Percentiles rank a stretch among this genome's conserved stretches.
These are phyloP conservation scores for Trematocara marginatum DNA, from an alignment of 2,113 vertebrate species.

Conservation along the genomic window DNA sequence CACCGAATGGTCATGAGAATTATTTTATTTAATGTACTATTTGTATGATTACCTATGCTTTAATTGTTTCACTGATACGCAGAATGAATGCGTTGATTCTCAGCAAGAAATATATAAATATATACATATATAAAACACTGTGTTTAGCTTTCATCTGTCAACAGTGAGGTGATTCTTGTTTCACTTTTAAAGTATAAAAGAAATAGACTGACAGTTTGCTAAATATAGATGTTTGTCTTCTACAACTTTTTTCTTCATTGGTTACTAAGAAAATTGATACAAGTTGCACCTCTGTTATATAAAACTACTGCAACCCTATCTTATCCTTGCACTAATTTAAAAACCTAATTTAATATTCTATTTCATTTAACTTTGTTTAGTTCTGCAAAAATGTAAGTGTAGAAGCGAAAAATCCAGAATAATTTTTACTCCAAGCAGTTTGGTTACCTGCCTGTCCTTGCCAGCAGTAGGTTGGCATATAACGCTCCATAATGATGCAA, in stretches of 20 bases:
- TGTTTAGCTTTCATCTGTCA: background rate
- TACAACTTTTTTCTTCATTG: background rate
- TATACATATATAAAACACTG: background rate
- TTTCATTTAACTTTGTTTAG: background rate
- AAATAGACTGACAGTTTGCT: background rate
- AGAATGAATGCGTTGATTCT: background rate
- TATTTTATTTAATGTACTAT: background rate
- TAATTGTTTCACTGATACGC: background rate
- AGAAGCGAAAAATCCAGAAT: background rate
- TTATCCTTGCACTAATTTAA: background rate
- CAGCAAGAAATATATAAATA: background rate
- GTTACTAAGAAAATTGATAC: background rate
- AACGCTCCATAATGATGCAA: background rate
- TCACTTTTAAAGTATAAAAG: background rate
- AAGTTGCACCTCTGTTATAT: background rate
- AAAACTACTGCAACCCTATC: background rate
- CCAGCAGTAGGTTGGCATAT: background rate
- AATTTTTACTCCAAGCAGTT: rapidly evolving
- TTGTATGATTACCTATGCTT: background rate
- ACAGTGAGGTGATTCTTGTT: background rate
- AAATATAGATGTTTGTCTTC: background rate
- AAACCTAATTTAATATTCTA: rapidly evolving
- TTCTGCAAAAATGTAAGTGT: background rate
- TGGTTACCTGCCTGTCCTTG: background rate
- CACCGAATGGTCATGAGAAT: background rate